Evolutionary conservation across 2,113 vertebrate genomes (phyloP), one percentile per base, ranked within the genome.

Genomic region (Okapia johnstoni): DNA sequence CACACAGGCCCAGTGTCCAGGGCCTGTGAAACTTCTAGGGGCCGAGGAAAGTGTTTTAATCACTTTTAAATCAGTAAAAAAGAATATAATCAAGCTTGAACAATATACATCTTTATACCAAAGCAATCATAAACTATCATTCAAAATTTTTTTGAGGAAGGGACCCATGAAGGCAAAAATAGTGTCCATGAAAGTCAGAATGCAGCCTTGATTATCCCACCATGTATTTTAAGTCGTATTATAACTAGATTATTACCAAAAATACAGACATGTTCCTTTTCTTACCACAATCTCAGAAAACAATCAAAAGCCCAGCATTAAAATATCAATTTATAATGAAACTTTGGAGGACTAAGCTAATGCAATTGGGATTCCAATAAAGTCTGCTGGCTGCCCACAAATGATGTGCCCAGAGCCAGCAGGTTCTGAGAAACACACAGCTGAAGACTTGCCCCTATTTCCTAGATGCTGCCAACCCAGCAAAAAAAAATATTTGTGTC

Each of bases 1-100:
- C 66, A 76, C 40, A 76, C 23, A 76, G 77, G 77, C 63, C n/a
- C 15, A 70, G 28, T 46, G 81, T n/a, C 80, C 19, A 84, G 40
- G 28, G 50, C 17, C 15, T 46, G 6, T 3, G 9, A 85, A 40
- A 55, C n/a, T 80, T 55, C 21, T n/a, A 63, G 50, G n/a, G 43
- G 52, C n/a, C 12, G 1, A 43, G 23, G 3, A 88, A 33, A 70
- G 36, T 95, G 76, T 55, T 88, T 88, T 26, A 94, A 83, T 48
- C 36, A 83, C 52, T 94, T 94, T 92, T 70, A 40, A 85, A 89
- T 89, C 66, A 80, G n/a, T 87, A 60, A 93, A 88, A n/a, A 84
- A 54, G 54, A 80, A 70, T 52, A 40, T 57, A 88, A 93, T 55
- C 6, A 60, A 76, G 16, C 26, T 90, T 85, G 40, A 40, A 90